Percentiles rank a stretch among this genome's conserved stretches.
Conservation (phyloP, 2,113 vertebrate genomes). For the Monarcha castaneiventris region DNA sequence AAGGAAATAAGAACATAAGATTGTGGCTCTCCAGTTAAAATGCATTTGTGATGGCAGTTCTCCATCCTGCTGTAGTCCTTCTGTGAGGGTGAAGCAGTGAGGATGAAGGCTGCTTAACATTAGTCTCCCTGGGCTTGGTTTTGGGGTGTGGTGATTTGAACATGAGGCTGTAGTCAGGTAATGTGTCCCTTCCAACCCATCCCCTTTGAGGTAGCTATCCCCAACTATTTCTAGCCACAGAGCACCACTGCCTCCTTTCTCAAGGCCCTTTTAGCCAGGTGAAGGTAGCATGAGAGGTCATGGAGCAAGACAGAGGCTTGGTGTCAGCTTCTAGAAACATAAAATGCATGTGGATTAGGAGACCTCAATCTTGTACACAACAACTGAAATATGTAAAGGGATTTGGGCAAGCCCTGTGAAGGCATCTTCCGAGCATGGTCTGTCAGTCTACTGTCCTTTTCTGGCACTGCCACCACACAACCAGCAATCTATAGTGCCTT, state of each 20-base stretch:
- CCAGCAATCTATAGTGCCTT: not conserved
- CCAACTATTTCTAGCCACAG: not conserved
- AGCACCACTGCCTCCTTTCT: not conserved
- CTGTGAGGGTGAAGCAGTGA: not conserved
- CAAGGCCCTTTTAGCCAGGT: not conserved
- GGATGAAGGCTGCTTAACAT: not conserved
- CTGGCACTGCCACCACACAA: not conserved
- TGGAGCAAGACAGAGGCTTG: not conserved
- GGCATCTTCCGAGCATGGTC: not conserved
- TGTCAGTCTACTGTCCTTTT: not conserved
- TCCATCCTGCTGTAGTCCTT: not conserved
- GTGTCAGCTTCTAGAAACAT: not conserved
- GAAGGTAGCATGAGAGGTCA: not conserved
- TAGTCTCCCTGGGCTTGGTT: not conserved
- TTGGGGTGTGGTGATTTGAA: not conserved
- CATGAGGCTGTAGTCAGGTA: not conserved
- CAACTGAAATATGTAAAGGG: not conserved
- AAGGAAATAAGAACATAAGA: not conserved
- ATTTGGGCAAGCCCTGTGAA: not conserved
- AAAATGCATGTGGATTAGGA: not conserved
- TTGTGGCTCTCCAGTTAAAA: not conserved
- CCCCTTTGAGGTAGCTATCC: not conserved
- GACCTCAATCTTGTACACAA: not conserved
- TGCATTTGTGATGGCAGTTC: not conserved
- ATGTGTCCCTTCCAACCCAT: not conserved